These are phyloP conservation scores for Diadegma fenestrale DNA, from an alignment of 2,888 invertebrate species.

Conservation along the genomic window DNA sequence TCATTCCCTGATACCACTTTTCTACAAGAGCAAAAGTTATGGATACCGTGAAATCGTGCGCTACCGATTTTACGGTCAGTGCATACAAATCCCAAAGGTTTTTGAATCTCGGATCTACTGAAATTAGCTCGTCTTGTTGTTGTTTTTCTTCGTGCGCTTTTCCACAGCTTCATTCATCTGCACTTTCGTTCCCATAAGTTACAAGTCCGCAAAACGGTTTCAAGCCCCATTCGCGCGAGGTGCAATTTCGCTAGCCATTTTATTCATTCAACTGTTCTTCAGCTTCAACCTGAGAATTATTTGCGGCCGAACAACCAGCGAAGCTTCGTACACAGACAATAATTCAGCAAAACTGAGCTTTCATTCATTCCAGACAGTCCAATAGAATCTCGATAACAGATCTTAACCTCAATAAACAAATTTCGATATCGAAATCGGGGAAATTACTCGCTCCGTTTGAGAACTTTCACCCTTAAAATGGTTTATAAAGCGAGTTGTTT, in stretches of 20 bases:
- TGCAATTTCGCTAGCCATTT: neutral
- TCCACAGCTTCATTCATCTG: neutral
- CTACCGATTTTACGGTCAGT: constrained; percentile 55
- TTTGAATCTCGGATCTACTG: constrained; percentile 52
- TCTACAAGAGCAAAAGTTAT: constrained; percentile 47
- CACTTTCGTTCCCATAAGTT: neutral
- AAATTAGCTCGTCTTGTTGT: constrained; percentile 57
- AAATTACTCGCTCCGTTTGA: neutral
- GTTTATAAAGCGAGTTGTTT: neutral
- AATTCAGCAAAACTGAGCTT: neutral
- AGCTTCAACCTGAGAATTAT: neutral
- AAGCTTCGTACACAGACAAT: neutral
- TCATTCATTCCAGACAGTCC: neutral
- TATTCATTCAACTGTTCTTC: neutral
- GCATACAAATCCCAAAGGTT: constrained; percentile 47
- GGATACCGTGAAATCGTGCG: constrained; percentile 33
- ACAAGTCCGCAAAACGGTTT: neutral
- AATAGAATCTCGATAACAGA: neutral
- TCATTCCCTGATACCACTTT: constrained; percentile 14
- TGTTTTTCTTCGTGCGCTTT: neutral
- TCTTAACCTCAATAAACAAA: neutral
- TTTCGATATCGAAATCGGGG: neutral
- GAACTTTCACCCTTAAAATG: neutral
- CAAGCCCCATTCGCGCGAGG: neutral
- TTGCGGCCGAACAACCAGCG: neutral